phyloP scores from a whole-genome alignment of 2,113 vertebrate species.

The Alosa alosa region DNA sequence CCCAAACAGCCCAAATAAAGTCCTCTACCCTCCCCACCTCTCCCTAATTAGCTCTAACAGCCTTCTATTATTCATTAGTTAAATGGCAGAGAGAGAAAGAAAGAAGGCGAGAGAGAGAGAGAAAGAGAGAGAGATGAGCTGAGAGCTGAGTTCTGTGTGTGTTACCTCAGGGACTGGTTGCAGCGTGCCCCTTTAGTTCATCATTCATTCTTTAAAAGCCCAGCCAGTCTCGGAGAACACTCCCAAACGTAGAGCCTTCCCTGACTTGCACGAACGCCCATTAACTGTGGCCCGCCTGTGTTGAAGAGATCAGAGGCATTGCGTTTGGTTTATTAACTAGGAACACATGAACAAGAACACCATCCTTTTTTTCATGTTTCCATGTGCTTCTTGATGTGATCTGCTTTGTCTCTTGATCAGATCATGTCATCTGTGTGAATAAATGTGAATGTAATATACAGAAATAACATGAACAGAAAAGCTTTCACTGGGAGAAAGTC shows the following conservation, averaged over 20 bases:
- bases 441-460: not conserved
- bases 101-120: not conserved
- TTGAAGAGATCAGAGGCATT: not conserved
- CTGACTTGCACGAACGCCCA: not conserved
- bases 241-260: not conserved
- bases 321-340: not conserved
- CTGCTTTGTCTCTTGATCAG: not conserved
- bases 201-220: slow-evolving; percentile 19
- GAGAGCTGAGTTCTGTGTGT: slow-evolving; percentile 14
- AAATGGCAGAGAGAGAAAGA: slow-evolving; percentile 14
- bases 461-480: not conserved
- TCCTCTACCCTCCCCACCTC: not conserved
- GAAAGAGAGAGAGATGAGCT: not conserved
- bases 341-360: not conserved
- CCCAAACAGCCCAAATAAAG: slow-evolving; percentile 12
- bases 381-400: not conserved
- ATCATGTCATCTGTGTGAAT: not conserved
- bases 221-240: not conserved
- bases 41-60: slow-evolving; percentile 30
- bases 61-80: slow-evolving; percentile 39
- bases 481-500: not conserved
- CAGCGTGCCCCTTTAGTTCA: slow-evolving; percentile 1
- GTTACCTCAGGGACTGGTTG: slow-evolving; percentile 3
- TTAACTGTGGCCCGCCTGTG: not conserved
- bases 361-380: too few relatives aligned